A percentile compares a stretch with the other conserved stretches of the same genome.
Conservation (phyloP, 2,797 vertebrate species). For the Apogon hyalosoma region DNA sequence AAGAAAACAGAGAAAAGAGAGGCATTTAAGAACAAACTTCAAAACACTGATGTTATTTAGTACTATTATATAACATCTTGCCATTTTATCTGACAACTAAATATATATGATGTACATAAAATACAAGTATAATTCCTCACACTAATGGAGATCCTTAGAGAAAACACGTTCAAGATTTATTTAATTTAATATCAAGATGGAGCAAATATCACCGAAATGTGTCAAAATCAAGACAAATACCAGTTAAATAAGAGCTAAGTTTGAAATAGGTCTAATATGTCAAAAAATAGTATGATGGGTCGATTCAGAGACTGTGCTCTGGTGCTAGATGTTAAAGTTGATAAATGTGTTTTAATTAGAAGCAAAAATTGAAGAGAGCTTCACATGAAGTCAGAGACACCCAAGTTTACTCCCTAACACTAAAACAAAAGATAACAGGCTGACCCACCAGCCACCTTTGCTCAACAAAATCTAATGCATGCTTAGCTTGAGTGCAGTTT, state of each 20-base stretch:
- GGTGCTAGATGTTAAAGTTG: slow-evolving; percentile 9
- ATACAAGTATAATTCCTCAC: no score
- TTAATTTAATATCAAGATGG: no score
- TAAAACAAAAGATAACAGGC: slow-evolving; percentile 34
- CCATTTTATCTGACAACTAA: no score
- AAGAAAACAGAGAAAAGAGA: slow-evolving; percentile 19
- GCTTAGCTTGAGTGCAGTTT: background rate
- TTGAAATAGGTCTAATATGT: background rate
- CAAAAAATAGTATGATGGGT: slow-evolving; percentile 1
- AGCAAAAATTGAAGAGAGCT: background rate
- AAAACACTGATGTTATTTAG: no score
- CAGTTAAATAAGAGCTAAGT: background rate
- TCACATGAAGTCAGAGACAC: background rate
- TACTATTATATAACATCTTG: no score
- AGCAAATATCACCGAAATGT: no score
- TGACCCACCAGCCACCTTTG: slow-evolving; percentile 14
- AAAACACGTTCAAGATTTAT: no score
- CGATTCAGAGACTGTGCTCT: background rate
- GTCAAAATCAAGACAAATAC: slow-evolving; percentile 8
- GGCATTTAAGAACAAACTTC: background rate
- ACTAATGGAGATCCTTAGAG: no score
- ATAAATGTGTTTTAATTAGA: slow-evolving; percentile 45
- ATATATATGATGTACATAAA: no score
- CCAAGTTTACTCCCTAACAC: slow-evolving; percentile 21
- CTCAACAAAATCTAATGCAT: slow-evolving; percentile 2